Conservation (phyloP, 2,888 invertebrate species). For the Troides helena region DNA sequence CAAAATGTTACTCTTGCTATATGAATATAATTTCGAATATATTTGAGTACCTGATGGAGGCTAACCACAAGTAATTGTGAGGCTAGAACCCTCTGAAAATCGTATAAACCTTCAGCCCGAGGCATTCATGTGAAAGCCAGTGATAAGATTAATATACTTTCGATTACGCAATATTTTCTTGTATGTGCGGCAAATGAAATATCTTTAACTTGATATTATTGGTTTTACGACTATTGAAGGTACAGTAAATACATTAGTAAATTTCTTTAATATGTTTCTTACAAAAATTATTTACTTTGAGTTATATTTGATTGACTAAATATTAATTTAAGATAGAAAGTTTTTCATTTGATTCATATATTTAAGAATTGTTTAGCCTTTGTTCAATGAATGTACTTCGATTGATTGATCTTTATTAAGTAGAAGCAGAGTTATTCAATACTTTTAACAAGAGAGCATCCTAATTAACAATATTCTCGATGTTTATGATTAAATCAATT, state of each 20-base stretch:
- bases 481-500: too few species aligned
- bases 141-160: conserved; percentile 27
- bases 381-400: too few species aligned
- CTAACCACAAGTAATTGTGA: conserved; percentile 26
- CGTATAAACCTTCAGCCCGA: conserved; percentile 21
- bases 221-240: background rate
- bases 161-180: conserved; percentile 18
- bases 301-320: background rate
- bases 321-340: background rate
- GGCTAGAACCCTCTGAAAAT: conserved; percentile 24
- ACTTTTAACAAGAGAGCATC: too few species aligned
- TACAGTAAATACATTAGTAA: background rate
- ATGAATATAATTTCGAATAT: conserved; percentile 22
- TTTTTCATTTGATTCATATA: background rate
- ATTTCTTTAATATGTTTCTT: background rate
- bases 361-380: too few species aligned
- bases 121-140: conserved; percentile 21
- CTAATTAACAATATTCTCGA: too few species aligned
- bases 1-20: background rate
- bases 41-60: conserved; percentile 23
- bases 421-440: too few species aligned
- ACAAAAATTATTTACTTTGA: background rate
- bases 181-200: conserved; percentile 18
- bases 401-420: too few species aligned
- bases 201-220: background rate